Evolutionary conservation across 2,797 vertebrate species (phyloP), one percentile per base, ranked within the genome.

Genomic region (Molothrus ater): DNA sequence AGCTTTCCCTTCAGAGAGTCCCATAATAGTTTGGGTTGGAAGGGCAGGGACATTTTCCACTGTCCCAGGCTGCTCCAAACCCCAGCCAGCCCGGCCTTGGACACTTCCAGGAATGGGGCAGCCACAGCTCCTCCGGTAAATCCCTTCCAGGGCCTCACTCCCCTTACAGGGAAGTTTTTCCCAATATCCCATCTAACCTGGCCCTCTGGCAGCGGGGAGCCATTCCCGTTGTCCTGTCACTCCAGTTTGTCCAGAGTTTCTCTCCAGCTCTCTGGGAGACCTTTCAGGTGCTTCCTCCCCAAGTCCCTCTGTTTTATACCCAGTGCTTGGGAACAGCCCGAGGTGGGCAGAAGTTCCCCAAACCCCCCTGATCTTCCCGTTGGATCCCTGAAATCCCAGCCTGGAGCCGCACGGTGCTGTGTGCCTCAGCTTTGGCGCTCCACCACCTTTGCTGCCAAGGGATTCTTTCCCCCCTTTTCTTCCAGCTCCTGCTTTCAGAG

Each of bases 361-460:
- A 8, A 9, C 4, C 19, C 21, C 29, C 6, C 22, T 1, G 31
- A 38, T 57, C 47, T 34, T 36, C 57, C 54, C 1, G 0, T 7
- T 3, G 50, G 45, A 71, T 38, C 54, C 65, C 50, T 50, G 61
- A 10, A n/a, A 31, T 17, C 53, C 68, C 80, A 40, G 24, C 50
- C 0, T 0, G 6, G 61, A 80, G 56, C 70, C 1, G 2, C 45
- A 10, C 25, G 2, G 8, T 2, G 36, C 1, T 20, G 45, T 2
- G 0, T 24, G 34, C 28, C 68, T 70, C 86, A 7, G 56, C 54
- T 43, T 34, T 5, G 2, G 65, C 87, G 75, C 94, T 75, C 76
- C n/a, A 45, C 34, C 0, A 26, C 80, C 63, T 79, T 38, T 13
- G 6, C 79, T 93, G 65, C 94, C 71, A 36, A 63, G 51, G 72